Percentiles rank a stretch among this genome's conserved stretches.
Evolutionary conservation across 2,797 vertebrate genomes (phyloP).

Genomic region (Chromobotia macracanthus): DNA sequence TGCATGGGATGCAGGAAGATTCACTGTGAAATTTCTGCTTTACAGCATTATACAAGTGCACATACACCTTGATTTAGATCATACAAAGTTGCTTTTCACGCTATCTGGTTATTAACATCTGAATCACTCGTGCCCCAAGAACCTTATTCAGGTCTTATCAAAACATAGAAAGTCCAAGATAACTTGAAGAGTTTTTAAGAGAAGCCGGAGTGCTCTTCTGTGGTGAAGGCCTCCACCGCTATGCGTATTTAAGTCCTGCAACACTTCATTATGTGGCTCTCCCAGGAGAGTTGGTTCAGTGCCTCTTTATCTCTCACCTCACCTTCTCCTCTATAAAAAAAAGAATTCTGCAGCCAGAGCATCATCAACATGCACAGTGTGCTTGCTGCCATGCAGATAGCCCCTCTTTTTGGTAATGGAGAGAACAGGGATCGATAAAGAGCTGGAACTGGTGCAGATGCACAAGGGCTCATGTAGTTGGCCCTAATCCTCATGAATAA

Average conservation of each 20-base stretch:
- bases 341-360: slow-evolving; percentile 73
- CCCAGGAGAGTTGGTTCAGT: slow-evolving; percentile 81
- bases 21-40: slow-evolving; percentile 60
- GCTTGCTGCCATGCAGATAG: slow-evolving; percentile 87
- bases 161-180: slow-evolving; percentile 74
- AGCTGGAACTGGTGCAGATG: slow-evolving; percentile 80
- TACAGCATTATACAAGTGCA: slow-evolving; percentile 58
- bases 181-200: slow-evolving; percentile 80
- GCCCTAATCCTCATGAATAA: slow-evolving; percentile 93
- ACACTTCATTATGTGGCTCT: slow-evolving; percentile 81
- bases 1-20: slow-evolving; percentile 59
- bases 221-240: slow-evolving; percentile 73
- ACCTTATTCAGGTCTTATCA: slow-evolving; percentile 79
- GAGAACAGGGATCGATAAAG: slow-evolving; percentile 84
- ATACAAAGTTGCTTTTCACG: slow-evolving; percentile 73
- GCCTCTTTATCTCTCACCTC: slow-evolving; percentile 74
- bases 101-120: slow-evolving; percentile 80
- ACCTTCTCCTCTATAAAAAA: slow-evolving; percentile 59
- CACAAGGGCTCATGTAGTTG: slow-evolving; percentile 72
- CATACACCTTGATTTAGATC: slow-evolving; percentile 76
- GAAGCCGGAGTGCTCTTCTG: slow-evolving; percentile 35
- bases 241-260: slow-evolving; percentile 79
- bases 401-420: slow-evolving; percentile 80
- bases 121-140: slow-evolving; percentile 76
- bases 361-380: slow-evolving; percentile 86